Percentiles rank a stretch among this genome's conserved stretches.
phyloP scores from a whole-genome alignment of 2,888 invertebrate genomes.

The Eudasyphora cyanicolor region DNA sequence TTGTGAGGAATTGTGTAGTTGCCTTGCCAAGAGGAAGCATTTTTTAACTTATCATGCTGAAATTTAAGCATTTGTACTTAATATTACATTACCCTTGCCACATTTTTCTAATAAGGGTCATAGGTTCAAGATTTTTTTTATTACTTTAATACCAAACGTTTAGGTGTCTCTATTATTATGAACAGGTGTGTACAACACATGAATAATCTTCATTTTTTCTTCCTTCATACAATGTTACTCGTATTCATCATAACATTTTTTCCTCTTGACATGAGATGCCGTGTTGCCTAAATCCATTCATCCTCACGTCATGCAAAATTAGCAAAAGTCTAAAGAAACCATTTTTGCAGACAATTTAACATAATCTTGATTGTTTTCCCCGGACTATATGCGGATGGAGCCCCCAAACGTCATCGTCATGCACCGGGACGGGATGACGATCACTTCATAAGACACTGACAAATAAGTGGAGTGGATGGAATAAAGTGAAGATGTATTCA shows the following conservation, averaged over 20 bases:
- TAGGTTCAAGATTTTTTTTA: no score
- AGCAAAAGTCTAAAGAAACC: constrained; percentile 34
- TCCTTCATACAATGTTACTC: background rate
- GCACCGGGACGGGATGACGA: constrained; percentile 3
- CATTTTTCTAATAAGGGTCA: no score
- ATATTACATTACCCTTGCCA: no score
- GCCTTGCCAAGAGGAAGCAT: no score
- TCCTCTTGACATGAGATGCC: constrained; percentile 27
- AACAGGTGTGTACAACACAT: no score
- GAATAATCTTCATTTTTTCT: background rate
- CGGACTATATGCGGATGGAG: constrained; percentile 34
- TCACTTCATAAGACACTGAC: constrained; percentile 4
- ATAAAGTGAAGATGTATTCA: background rate
- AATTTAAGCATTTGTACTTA: no score
- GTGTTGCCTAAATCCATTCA: constrained; percentile 49
- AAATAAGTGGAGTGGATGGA: background rate
- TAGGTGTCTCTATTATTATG: no score
- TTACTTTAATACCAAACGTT: no score
- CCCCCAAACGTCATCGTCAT: constrained; percentile 28
- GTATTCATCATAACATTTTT: background rate
- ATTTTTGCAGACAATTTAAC: constrained; percentile 66
- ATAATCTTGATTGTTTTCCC: constrained; percentile 64
- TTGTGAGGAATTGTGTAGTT: no score
- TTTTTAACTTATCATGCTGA: no score
- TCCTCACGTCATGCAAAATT: constrained; percentile 58